Evolutionary conservation across 1,140 invertebrate species (phyloP).

Genomic region (Drosophila nigrodunni): DNA sequence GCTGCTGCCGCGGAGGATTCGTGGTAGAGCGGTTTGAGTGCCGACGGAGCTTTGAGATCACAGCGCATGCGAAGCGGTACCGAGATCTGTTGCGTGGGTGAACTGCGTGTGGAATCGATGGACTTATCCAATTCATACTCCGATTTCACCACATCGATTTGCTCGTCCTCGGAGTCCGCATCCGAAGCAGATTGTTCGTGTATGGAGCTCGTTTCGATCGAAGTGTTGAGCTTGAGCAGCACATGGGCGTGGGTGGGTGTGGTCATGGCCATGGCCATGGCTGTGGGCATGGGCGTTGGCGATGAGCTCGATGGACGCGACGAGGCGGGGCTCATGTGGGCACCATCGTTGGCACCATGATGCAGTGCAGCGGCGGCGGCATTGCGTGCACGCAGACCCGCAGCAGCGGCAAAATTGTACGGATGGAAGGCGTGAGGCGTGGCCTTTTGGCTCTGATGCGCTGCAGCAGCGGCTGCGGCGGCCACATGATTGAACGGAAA

Average conservation of each 20-base stretch:
- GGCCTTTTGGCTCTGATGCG: constrained; percentile 72
- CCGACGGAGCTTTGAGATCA: constrained; percentile 88
- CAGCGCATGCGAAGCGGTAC: constrained; percentile 75
- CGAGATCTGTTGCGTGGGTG: constrained; percentile 59
- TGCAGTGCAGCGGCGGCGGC: constrained; percentile 65
- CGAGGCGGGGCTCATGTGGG: constrained; percentile 86
- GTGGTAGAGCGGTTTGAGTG: constrained; percentile 84
- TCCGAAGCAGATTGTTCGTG: constrained; percentile 88
- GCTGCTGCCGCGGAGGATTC: constrained; percentile 40
- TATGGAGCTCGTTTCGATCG: constrained; percentile 87
- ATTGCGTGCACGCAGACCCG: constrained; percentile 77
- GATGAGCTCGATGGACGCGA: constrained; percentile 86
- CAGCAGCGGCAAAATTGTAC: constrained; percentile 78
- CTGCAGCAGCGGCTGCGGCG: constrained; percentile 84
- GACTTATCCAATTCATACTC: constrained; percentile 87
- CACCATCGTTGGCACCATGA: constrained; percentile 46
- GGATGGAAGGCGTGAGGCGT: constrained; percentile 81
- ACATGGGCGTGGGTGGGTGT: constrained; percentile 58
- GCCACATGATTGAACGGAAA: constrained; percentile 85
- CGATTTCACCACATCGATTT: constrained; percentile 90
- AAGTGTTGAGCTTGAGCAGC: constrained; percentile 85
- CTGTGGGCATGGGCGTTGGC: constrained; percentile 70
- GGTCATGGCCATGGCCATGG: too few species aligned
- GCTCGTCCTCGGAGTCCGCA: constrained; percentile 88
- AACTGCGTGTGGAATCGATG: constrained; percentile 71